These are phyloP conservation scores for Calameuta filiformis DNA, from an alignment of 2,888 invertebrate genomes.

Conservation along the genomic window DNA sequence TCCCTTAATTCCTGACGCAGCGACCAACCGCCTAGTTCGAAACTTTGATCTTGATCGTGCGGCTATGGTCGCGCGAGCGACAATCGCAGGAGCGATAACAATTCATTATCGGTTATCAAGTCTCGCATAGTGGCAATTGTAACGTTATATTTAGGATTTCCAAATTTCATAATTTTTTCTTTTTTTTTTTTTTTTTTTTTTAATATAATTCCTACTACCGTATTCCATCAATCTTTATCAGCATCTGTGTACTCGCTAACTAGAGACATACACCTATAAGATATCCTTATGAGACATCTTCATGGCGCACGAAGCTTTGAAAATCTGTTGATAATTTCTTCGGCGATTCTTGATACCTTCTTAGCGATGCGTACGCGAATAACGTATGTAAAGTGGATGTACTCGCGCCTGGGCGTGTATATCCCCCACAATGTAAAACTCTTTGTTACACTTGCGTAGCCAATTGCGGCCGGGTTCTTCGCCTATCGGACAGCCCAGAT, in stretches of 20 bases:
- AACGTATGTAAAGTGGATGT: not conserved
- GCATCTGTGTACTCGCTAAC: not conserved
- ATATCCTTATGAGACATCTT: not conserved
- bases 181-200: not conserved
- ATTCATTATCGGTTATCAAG: not conserved
- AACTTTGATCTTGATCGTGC: not conserved
- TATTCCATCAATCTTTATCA: not conserved
- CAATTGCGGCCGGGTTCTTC: constrained; percentile 52
- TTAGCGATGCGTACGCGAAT: not conserved
- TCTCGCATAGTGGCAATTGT: not conserved
- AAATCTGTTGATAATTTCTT: not conserved
- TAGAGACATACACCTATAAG: not conserved
- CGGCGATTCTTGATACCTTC: not conserved
- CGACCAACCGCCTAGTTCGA: not conserved
- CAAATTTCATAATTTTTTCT: not conserved
- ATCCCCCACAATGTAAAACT: constrained; percentile 54
- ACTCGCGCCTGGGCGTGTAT: constrained; percentile 56
- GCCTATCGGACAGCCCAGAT: constrained; percentile 52
- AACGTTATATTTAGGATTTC: not conserved
- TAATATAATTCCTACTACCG: not conserved
- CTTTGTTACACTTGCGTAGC: constrained; percentile 56
- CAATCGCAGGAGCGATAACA: not conserved
- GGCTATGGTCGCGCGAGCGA: not conserved
- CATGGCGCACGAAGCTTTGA: not conserved
- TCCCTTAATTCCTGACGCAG: not conserved